Evolutionary conservation across 2,797 vertebrate genomes (phyloP).

Genomic region (Oreonectes daqikongensis): DNA sequence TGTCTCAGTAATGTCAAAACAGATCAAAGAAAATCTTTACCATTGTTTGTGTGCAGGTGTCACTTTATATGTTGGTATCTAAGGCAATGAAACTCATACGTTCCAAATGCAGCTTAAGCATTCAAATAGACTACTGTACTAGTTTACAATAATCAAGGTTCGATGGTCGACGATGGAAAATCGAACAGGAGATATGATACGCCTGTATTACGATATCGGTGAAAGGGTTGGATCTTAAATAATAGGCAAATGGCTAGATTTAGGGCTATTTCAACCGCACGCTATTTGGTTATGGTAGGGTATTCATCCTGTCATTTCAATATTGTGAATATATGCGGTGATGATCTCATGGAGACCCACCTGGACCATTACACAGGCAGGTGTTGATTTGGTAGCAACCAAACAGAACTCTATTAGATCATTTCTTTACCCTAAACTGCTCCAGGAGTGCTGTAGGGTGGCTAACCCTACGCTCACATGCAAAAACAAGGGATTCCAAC

Average conservation of each 20-base stretch:
- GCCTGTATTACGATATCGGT: neutral
- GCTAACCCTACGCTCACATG: neutral
- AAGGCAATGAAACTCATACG: neutral
- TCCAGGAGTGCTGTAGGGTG: neutral
- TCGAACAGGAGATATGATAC: slow-evolving; percentile 26
- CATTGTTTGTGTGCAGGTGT: neutral
- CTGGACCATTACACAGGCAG: slow-evolving; percentile 17
- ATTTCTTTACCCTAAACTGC: neutral
- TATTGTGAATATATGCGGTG: slow-evolving; percentile 44
- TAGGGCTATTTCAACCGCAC: slow-evolving; percentile 54
- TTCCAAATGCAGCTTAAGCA: neutral
- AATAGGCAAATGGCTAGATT: slow-evolving; percentile 55
- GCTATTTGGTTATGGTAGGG: slow-evolving; percentile 70
- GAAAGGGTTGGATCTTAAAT: slow-evolving; percentile 41
- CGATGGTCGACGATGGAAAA: neutral
- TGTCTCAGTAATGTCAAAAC: neutral
- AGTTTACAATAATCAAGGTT: neutral
- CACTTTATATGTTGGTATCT: neutral
- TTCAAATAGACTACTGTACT: neutral
- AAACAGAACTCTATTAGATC: neutral
- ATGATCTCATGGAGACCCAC: slow-evolving; percentile 43
- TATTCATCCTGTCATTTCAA: slow-evolving; percentile 58
- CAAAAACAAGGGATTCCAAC: slow-evolving; percentile 21
- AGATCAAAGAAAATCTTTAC: neutral
- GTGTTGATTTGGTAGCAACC: slow-evolving; percentile 8